Evolutionary conservation across 30 jellyfish, hydroid and myxozoan species (phyloP), one percentile per base, ranked within the genome.

Genomic region (Morbakka virulenta): DNA sequence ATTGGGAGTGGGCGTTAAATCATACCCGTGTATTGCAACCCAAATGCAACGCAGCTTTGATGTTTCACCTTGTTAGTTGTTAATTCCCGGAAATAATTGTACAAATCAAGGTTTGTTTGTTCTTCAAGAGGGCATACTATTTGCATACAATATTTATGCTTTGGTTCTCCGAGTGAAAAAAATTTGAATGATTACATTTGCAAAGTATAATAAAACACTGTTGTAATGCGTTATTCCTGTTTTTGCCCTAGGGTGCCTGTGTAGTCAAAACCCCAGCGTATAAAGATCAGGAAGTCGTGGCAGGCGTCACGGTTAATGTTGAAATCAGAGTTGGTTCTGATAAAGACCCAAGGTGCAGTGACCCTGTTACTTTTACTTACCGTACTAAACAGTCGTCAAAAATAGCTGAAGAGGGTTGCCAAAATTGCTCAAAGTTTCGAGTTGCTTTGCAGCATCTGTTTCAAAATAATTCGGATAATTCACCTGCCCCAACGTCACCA

Each of bases 311-410:
- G 41, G 96, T 91, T 3, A 47, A 68, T 71, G 83, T 91, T n/a
- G 98, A 91, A 73, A 84, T 91, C 21, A 96, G 98, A 20, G 94
- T 80, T 52, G 98, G 98, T 22, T 84, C 98, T 1, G 98, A 91
- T 35, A 91, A 84, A 62, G 98, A 91, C 67, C 95, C 95, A 47
- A 82, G 98, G 22, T 72, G 86, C 74, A 91, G 98, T 30, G 98
- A 91, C 35, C 89, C 98, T 53, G 29, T 84, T 32, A 66, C 80
- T 0, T 91, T 91, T 48, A 63, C 83, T 14, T 91, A 84, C 61
- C 66, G 57, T 33, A 89, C 97, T 14, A 88, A 67, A 0, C 28
- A 64, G 26, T 32, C 6, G 3, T 33, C 34, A 0, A 53, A 72
- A 4, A 49, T 57, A 52, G 77, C 71, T 11, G 62, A 30, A 12